Evolutionary conservation across 2,888 invertebrate genomes (phyloP), one percentile per base, ranked within the genome.

Genomic region (Toxonevra muliebris): DNA sequence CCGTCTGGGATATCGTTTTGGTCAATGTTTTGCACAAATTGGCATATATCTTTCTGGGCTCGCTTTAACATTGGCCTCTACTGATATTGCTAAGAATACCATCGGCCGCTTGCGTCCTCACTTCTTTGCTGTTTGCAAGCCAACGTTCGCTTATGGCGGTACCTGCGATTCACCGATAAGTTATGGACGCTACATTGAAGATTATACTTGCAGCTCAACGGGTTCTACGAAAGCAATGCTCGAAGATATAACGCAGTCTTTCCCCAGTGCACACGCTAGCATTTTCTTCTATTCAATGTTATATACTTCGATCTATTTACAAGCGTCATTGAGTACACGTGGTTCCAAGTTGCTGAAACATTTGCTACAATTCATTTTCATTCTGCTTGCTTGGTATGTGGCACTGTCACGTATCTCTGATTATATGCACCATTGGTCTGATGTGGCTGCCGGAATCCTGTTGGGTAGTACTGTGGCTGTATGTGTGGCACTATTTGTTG

Each of bases 181-280:
- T 81, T 87, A 87, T 62, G 88, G 90, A 80, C 86, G 85, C 48
- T 94, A 93, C 81, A 90, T 92, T 69, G 92, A 87, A 84, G 88
- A 87, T 82, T 97, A 92, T 87, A 88, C 86, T 11, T 94, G 95
- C 77, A 79, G 82, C 55, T 69, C 64, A 1, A 70, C 71, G 57
- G 67, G 71, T 48, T 86, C 86, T 55, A 85, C 84, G 0, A 87
- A 89, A 63, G 69, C 84, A 17, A 78, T 84, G 40, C 84, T 87
- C 72, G 80, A 85, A 76, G 92, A 93, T 83, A 88, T 92, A 86
- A 88, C 92, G 80, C 88, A 95, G 71, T 95, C 95, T n/a, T 96
- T 96, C 86, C 95, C 95, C 67, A 95, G 95, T 71, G 96, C 94
- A 19, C 96, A 96, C 85, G 92, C 95, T 45, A 94, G 95, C 13